These are phyloP conservation scores for Hiodon alosoides DNA, from an alignment of 2,113 vertebrate species.

Conservation along the genomic window DNA sequence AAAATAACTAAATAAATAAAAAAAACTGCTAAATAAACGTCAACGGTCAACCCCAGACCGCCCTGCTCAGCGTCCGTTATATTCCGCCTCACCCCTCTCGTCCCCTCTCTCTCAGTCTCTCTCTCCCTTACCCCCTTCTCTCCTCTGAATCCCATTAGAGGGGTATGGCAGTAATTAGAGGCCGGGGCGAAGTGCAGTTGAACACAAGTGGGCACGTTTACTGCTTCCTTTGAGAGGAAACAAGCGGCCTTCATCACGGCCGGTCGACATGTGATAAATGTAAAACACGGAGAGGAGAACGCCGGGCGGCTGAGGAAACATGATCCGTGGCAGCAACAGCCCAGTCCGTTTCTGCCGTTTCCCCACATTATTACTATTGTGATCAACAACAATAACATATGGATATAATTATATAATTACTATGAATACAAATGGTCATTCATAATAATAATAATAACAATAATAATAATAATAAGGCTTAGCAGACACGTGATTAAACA, in stretches of 20 bases:
- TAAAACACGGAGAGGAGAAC: constrained; percentile 58
- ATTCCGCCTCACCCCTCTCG: constrained; percentile 12
- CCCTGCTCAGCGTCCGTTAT: not conserved
- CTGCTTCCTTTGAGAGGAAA: constrained; percentile 87
- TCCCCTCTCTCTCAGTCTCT: constrained; percentile 11
- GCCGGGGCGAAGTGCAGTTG: constrained; percentile 58
- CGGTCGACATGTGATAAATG: constrained; percentile 66
- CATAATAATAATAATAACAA: too few relatives aligned
- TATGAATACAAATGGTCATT: too few relatives aligned
- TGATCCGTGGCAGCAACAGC: constrained; percentile 28
- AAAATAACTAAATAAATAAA: too few relatives aligned
- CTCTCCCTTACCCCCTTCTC: constrained; percentile 7
- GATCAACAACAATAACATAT: too few relatives aligned
- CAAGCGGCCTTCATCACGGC: constrained; percentile 60
- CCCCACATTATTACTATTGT: not conserved
- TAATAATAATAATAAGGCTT: too few relatives aligned
- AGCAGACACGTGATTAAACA: not conserved
- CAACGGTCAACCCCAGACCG: not conserved
- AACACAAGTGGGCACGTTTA: constrained; percentile 74
- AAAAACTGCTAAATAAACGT: too few relatives aligned
- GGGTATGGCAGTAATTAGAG: constrained; percentile 68
- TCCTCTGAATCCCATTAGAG: constrained; percentile 43
- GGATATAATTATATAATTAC: too few relatives aligned
- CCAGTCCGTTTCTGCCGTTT: constrained; percentile 15
- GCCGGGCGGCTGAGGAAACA: constrained; percentile 21